These are phyloP conservation scores for Heliconius cydno DNA, from an alignment of 2,888 invertebrate species.

Conservation along the genomic window DNA sequence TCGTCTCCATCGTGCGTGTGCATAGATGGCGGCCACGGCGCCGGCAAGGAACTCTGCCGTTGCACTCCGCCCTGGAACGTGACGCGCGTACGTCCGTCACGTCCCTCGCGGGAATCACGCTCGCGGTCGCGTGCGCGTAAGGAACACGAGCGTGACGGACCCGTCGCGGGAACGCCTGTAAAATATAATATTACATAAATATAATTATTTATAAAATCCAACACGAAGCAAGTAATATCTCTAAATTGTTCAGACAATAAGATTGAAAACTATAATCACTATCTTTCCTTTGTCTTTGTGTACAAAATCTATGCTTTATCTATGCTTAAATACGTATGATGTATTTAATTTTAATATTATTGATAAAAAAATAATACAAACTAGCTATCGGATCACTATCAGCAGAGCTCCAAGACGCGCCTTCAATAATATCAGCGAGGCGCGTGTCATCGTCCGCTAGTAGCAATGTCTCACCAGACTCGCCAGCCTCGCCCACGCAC, in stretches of 20 bases:
- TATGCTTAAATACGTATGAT: no score
- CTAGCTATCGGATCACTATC: conserved; percentile 88
- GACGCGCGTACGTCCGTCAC: conserved; percentile 53
- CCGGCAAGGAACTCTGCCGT: conserved; percentile 91
- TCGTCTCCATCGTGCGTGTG: neutral
- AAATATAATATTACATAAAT: no score
- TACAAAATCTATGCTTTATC: no score
- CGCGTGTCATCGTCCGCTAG: conserved; percentile 70
- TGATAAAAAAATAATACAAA: conserved; percentile 34
- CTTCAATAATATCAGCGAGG: conserved; percentile 81
- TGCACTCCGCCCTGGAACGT: conserved; percentile 67
- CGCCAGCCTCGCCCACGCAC: conserved; percentile 57
- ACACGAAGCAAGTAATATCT: no score
- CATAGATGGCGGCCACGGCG: conserved; percentile 82
- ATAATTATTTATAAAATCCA: no score
- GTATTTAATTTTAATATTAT: no score
- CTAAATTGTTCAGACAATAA: no score
- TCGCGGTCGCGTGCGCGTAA: conserved; percentile 34
- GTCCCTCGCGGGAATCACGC: conserved; percentile 53
- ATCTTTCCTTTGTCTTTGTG: no score
- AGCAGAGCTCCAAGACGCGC: conserved; percentile 83
- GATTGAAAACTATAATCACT: no score
- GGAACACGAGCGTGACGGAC: conserved; percentile 55
- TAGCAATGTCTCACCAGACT: conserved; percentile 73
- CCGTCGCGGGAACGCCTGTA: conserved; percentile 7